Evolutionary conservation across 2,113 vertebrate species (phyloP).

Genomic region (Macrotus californicus): DNA sequence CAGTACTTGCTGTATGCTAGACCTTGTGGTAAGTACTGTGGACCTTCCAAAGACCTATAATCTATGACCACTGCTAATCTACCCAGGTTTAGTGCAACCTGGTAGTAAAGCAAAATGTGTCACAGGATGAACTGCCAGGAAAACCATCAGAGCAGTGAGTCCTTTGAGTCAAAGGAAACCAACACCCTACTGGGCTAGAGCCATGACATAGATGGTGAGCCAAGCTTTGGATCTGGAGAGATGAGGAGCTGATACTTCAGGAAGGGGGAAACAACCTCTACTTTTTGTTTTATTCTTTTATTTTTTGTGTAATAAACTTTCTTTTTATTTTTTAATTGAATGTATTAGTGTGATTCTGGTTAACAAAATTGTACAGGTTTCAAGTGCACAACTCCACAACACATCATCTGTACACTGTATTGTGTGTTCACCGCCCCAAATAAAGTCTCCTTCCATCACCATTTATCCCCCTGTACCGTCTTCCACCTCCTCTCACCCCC

Average conservation of each 20-base stretch:
- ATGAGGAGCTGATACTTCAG: neutral
- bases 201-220: neutral
- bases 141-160: neutral
- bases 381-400: no score
- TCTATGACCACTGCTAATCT: neutral
- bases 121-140: neutral
- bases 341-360: no score
- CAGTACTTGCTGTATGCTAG: neutral
- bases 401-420: no score
- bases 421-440: no score
- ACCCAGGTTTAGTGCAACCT: neutral
- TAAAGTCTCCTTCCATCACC: no score
- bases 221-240: neutral
- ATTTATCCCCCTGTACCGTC: no score
- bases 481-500: no score
- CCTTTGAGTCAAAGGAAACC: neutral
- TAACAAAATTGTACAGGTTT: no score
- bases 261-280: neutral
- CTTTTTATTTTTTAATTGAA: no score
- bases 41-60: neutral
- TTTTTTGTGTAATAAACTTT: no score
- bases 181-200: neutral
- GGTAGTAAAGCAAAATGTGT: neutral
- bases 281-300: neutral
- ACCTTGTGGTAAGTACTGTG: rapidly evolving